Evolutionary conservation across 2,888 invertebrate species (phyloP), one percentile per base, ranked within the genome.

Genomic region (Eupeodes latifasciatus): DNA sequence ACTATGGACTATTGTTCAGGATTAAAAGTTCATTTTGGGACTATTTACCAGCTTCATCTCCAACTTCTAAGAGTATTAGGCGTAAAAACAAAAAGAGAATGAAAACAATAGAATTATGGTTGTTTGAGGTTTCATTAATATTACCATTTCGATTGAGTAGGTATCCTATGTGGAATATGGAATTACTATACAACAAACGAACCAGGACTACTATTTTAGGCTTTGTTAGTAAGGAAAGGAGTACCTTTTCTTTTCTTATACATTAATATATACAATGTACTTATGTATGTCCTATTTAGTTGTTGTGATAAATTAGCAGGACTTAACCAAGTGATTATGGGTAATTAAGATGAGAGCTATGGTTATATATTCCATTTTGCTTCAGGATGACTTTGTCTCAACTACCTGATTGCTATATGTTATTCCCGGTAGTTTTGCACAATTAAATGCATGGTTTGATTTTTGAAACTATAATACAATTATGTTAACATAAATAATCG

Each of bases 261-360:
- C 74, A 40, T 14, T 9, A 9, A 5, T 34, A 47, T 7, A 47
- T 72, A 78, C 80, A 89, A 67, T 5, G 40, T 7, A 40, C 6
- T 6, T 7, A 36, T 36, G 7, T 36, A 36, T 67, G 19, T 5
- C 16, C 19, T 27, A 27, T 3, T 10, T 83, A 83, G 81, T 83
- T 89, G 90, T 89, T 89, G 90, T 90, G 90, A 89, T 89, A 90
- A 90, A 90, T 90, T 90, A 89, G 85, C 81, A 83, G 85, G 89
- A 88, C 87, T 90, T 89, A 85, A 81, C 88, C 83, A 67, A 89
- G 87, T 89, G 83, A 89, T 90, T 89, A 89, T 85, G 78, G 86
- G 88, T 80, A 90, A 90, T 90, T 90, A 90, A 82, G 83, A 81
- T 85, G 85, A 89, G 89, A 89, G 81, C 87, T 81, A 64, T 62